phyloP scores from a whole-genome alignment of 2,888 invertebrate genomes.

The Epinotia bilunana region DNA sequence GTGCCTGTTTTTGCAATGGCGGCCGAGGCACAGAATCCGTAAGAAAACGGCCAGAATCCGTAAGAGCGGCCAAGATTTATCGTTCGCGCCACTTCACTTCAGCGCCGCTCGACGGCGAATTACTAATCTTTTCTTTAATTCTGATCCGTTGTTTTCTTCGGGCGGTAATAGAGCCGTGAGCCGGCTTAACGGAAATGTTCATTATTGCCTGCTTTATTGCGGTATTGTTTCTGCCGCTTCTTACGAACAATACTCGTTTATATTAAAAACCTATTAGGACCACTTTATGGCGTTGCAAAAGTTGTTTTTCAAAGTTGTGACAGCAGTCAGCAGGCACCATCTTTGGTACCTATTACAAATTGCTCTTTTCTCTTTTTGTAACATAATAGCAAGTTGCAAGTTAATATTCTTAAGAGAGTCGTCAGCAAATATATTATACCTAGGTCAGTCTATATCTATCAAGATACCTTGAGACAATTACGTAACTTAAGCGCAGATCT shows the following conservation, averaged over 20 bases:
- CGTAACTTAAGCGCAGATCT: too few species aligned
- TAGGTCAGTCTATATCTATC: too few species aligned
- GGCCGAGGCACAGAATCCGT: slow-evolving; percentile 49
- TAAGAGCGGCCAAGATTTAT: slow-evolving; percentile 78
- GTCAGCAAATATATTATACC: too few species aligned
- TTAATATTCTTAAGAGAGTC: too few species aligned
- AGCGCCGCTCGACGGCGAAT: slow-evolving; percentile 66
- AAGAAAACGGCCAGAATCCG: slow-evolving; percentile 68
- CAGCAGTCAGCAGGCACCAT: neutral
- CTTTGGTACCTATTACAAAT: neutral
- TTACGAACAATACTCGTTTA: neutral
- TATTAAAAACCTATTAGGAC: neutral
- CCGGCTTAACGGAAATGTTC: slow-evolving; percentile 69
- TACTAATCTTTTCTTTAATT: slow-evolving; percentile 79
- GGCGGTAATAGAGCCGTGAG: slow-evolving; percentile 70
- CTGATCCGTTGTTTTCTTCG: slow-evolving; percentile 76
- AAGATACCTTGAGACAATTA: too few species aligned
- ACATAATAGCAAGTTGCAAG: neutral
- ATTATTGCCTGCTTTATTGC: slow-evolving; percentile 67
- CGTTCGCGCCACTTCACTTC: slow-evolving; percentile 68
- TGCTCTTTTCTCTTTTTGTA: neutral
- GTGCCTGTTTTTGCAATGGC: slow-evolving; percentile 76
- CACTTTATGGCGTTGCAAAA: neutral
- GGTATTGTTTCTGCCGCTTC: slow-evolving; percentile 51
- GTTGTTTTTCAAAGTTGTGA: neutral